Evolutionary conservation across 1,140 invertebrate species (phyloP).

Genomic region (Brachystomella parvula): DNA sequence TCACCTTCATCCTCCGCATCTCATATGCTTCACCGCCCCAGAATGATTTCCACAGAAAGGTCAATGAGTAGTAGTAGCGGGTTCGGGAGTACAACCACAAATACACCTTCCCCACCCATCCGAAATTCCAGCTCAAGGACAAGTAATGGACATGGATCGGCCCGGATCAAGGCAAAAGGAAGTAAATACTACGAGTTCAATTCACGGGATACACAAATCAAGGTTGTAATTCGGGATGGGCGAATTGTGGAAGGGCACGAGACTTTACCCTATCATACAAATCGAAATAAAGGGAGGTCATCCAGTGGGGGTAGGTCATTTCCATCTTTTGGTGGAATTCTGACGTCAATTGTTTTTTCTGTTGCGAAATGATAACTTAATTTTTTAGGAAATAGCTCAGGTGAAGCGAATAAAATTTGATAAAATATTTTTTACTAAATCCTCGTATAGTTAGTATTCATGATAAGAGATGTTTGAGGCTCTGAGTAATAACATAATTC

Average conservation of each 20-base stretch:
- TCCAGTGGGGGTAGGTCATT: neutral
- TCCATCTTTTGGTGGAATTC: no score
- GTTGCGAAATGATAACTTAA: no score
- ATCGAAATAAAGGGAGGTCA: neutral
- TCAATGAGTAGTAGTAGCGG: constrained; percentile 3
- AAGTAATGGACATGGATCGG: neutral
- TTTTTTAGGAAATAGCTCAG: no score
- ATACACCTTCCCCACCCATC: constrained; percentile 1
- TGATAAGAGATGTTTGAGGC: no score
- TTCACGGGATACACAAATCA: constrained; percentile 27
- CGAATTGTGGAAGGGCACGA: constrained; percentile 35
- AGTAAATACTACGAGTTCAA: constrained; percentile 37
- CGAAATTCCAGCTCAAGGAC: neutral
- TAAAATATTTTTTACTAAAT: no score
- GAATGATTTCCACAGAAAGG: neutral
- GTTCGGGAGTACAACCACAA: neutral
- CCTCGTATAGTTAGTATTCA: no score
- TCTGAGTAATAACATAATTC: no score
- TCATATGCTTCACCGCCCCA: no score
- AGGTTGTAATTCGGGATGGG: constrained; percentile 36
- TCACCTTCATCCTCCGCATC: no score
- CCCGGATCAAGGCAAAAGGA: neutral
- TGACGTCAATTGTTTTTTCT: no score
- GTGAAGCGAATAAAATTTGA: neutral
- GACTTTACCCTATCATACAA: constrained; percentile 22